Percentiles rank a stretch among this genome's conserved stretches.
These are phyloP conservation scores for Halictus rubicundus DNA, from an alignment of 1,140 invertebrate genomes.

Conservation along the genomic window DNA sequence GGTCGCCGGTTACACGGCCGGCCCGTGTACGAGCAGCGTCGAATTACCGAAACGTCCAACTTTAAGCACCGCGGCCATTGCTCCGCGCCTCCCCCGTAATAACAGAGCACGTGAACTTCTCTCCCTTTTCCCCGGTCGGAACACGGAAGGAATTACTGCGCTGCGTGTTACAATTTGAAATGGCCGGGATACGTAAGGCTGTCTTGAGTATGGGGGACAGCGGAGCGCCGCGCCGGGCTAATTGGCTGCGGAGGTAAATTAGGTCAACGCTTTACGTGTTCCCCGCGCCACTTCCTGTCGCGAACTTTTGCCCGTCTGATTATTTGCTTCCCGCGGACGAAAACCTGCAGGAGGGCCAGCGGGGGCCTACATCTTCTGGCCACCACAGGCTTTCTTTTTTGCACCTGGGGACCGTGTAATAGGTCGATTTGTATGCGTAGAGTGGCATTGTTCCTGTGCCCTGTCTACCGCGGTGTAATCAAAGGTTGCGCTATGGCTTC, in stretches of 20 bases:
- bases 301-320: slow-evolving; percentile 32
- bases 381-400: no score
- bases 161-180: slow-evolving; percentile 56
- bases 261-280: slow-evolving; percentile 47
- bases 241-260: slow-evolving; percentile 58
- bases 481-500: no score
- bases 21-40: slow-evolving; percentile 30
- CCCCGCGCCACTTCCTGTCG: slow-evolving; percentile 24
- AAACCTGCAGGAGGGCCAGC: background rate
- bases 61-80: slow-evolving; percentile 47
- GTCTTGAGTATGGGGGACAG: slow-evolving; percentile 52
- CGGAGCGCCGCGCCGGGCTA: slow-evolving; percentile 50
- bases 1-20: slow-evolving; percentile 21
- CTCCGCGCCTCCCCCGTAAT: slow-evolving; percentile 15
- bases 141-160: slow-evolving; percentile 45
- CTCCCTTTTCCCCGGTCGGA: background rate
- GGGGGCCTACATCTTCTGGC: no score
- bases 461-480: no score
- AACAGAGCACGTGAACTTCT: slow-evolving; percentile 22
- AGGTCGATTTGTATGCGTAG: no score
- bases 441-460: no score
- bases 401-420: no score
- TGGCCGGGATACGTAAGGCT: slow-evolving; percentile 49
- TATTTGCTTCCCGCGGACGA: slow-evolving; percentile 5
- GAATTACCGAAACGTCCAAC: slow-evolving; percentile 52